These are phyloP conservation scores for Drosophila gaucha DNA, from an alignment of 2,888 invertebrate genomes.

Conservation along the genomic window DNA sequence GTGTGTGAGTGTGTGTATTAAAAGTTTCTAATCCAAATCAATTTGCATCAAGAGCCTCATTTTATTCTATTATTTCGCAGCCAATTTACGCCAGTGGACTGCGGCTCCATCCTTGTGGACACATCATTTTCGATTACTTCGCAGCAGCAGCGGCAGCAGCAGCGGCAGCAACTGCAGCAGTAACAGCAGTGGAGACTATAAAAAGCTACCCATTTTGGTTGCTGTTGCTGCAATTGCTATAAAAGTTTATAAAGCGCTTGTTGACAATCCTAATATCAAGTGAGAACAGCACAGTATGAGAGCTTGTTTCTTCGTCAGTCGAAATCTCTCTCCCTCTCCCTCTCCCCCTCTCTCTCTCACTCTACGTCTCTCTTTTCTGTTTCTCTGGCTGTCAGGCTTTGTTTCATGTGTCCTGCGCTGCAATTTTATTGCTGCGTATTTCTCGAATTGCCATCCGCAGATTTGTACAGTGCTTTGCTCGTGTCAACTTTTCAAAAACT, in stretches of 20 bases:
- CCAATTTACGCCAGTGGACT: conserved; percentile 71
- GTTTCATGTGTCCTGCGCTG: conserved; percentile 64
- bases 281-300: conserved; percentile 45
- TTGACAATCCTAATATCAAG: conserved; percentile 77
- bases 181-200: conserved; percentile 39
- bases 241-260: conserved; percentile 83
- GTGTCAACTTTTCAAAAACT: conserved; percentile 82
- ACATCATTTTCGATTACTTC: conserved; percentile 81
- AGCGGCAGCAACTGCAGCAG: conserved; percentile 12
- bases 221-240: conserved; percentile 68
- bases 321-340: conserved; percentile 14
- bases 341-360: conserved; percentile 1
- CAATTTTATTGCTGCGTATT: conserved; percentile 61
- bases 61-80: conserved; percentile 83
- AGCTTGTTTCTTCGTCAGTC: conserved; percentile 1
- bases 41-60: conserved; percentile 83
- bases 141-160: conserved; percentile 5
- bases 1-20: conserved; percentile 43
- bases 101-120: conserved; percentile 63
- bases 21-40: conserved; percentile 83
- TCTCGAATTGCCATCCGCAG: conserved; percentile 32
- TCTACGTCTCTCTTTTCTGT: conserved; percentile 4
- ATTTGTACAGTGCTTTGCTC: conserved; percentile 60
- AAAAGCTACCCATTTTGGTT: conserved; percentile 54
- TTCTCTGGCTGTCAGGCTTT: conserved; percentile 65